Percentiles rank a stretch among this genome's conserved stretches.
phyloP scores from a whole-genome alignment of 2,113 vertebrate species.

The Tursiops truncatus region DNA sequence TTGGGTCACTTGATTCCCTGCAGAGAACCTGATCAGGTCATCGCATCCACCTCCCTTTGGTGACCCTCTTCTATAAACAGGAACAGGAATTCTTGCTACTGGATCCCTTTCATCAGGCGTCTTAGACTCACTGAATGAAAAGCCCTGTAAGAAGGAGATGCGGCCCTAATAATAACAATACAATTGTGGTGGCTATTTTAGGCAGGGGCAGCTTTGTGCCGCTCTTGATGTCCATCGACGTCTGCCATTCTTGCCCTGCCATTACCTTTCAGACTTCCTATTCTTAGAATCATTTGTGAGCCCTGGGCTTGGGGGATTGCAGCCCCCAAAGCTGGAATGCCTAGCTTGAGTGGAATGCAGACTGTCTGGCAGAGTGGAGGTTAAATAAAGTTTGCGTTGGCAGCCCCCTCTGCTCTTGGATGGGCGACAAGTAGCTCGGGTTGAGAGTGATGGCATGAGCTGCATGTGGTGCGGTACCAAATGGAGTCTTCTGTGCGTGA shows the following conservation, averaged over 20 bases:
- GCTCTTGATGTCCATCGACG: not conserved
- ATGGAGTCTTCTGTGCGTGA: not conserved
- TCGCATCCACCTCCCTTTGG: not conserved
- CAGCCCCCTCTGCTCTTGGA: constrained; percentile 76
- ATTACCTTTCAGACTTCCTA: constrained; percentile 71
- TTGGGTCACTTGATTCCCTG: not conserved
- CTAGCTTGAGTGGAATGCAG: constrained; percentile 84
- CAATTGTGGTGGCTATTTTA: constrained; percentile 36
- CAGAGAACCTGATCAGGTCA: constrained; percentile 34
- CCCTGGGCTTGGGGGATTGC: constrained; percentile 58
- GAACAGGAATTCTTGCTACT: constrained; percentile 54
- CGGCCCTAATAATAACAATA: constrained; percentile 65
- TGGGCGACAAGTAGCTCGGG: constrained; percentile 64
- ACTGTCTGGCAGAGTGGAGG: constrained; percentile 87
- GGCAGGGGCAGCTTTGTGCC: constrained; percentile 53
- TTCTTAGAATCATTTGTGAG: constrained; percentile 23
- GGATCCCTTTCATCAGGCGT: constrained; percentile 47
- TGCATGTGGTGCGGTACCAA: not conserved
- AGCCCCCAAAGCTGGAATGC: constrained; percentile 70
- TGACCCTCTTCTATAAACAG: constrained; percentile 59
- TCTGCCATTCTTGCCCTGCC: constrained; percentile 65
- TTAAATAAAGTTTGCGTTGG: constrained; percentile 89
- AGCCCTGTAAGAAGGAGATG: constrained; percentile 51
- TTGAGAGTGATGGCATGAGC: constrained; percentile 66
- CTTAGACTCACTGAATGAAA: constrained; percentile 72